Evolutionary conservation across 2,113 vertebrate species (phyloP), one percentile per base, ranked within the genome.

Genomic region (Haplochromis burtoni): DNA sequence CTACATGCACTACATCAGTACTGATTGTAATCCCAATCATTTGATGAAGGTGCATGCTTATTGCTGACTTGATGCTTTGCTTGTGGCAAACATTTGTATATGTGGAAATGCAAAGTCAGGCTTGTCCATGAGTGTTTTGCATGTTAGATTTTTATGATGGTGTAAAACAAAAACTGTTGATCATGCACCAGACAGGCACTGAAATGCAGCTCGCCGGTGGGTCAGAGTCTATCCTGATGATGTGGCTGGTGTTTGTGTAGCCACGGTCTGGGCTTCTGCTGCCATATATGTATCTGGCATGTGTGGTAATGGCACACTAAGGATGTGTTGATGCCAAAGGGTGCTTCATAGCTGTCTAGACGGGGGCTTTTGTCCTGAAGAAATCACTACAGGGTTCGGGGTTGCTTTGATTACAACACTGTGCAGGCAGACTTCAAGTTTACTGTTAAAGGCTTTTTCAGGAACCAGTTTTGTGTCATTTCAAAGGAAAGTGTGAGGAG

Each of bases 191-290:
- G 31, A n/a, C 24, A 14, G 49, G 53, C 10, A 45, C 35, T 14
- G 53, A 73, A 19, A 80, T 2, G 33, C 40, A 54, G 29, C 61
- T 79, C 47, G 4, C 21, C 12, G 61, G 53, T 55, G 33, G 31
- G 57, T 84, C 73, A 31, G 76, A 47, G 81, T 61, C 8, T 12
- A 61, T 40, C 3, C 49, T 33, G 59, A 82, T 11, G 42, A 88
- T 53, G 83, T 89, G 73, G 63, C 12, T 78, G 6, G 38, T 63
- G 76, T 87, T 88, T 89, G 85, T 91, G 80, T 68, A 83, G 53
- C 80, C 80, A 53, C 13, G 8, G 66, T 42, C 31, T 33, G 26
- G 8, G 54, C 12, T 6, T 71, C 21, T 80, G 26, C 61, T 90
- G 81, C 85, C 71, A 80, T 87, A 83, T 35, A 4, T 76, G 42